These are phyloP conservation scores for Sebastes matsubarae DNA, from an alignment of 2,797 vertebrate genomes.

Conservation along the genomic window DNA sequence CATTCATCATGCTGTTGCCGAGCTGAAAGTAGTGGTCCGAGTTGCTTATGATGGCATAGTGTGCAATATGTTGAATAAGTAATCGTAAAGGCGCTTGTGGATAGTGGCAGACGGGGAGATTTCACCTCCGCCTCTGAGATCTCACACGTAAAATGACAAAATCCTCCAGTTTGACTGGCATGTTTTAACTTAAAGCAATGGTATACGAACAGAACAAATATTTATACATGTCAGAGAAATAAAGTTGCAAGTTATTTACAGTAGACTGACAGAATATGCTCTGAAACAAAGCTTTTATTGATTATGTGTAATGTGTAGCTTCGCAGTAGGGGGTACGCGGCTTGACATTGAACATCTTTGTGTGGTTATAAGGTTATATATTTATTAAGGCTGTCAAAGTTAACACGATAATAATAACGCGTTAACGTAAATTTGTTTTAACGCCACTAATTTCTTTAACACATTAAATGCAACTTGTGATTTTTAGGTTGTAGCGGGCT, in stretches of 20 bases:
- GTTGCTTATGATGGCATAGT: constrained; percentile 69
- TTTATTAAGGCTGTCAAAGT: constrained; percentile 6
- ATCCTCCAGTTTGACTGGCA: constrained; percentile 17
- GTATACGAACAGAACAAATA: constrained; percentile 37
- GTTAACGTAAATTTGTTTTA: too few relatives aligned
- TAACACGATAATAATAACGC: too few relatives aligned
- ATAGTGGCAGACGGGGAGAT: constrained; percentile 9
- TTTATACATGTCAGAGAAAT: constrained; percentile 45
- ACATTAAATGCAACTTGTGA: too few relatives aligned
- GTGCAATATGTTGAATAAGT: constrained; percentile 49
- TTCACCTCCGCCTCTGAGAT: constrained; percentile 16
- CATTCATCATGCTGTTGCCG: constrained; percentile 72
- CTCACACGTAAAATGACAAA: constrained; percentile 34
- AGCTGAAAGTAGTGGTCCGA: constrained; percentile 47
- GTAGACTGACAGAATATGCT: neutral
- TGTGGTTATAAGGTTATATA: constrained; percentile 1
- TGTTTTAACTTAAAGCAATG: constrained; percentile 10
- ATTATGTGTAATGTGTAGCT: constrained; percentile 32
- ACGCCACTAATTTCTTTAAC: too few relatives aligned
- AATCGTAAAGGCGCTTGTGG: constrained; percentile 48
- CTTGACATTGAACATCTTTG: constrained; percentile 9
- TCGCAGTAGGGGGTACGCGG: neutral
- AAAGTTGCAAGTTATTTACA: constrained; percentile 39
- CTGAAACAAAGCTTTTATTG: constrained; percentile 48
- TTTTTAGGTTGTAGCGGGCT: too few relatives aligned